Conservation (phyloP, 2,797 vertebrate genomes). For the Poecilia picta region DNA sequence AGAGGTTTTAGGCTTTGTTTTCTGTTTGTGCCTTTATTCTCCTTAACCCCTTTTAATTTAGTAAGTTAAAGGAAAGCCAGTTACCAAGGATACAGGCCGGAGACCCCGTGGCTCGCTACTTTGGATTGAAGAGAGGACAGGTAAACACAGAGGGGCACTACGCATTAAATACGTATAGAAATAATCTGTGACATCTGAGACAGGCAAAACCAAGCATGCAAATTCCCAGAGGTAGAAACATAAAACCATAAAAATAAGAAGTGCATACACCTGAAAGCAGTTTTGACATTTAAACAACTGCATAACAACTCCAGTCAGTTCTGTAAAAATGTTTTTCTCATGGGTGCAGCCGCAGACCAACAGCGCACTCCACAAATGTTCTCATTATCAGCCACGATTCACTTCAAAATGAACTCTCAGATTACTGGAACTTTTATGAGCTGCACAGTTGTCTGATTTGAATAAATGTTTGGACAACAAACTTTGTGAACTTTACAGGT, state of each 20-base stretch:
- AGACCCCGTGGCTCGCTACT: conserved; percentile 96
- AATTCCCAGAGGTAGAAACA: background rate
- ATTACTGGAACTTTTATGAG: background rate
- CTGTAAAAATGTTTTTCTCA: background rate
- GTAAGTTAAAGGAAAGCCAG: conserved; percentile 96
- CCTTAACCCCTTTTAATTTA: conserved; percentile 65
- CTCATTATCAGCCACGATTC: no score
- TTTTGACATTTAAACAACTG: background rate
- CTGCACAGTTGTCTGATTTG: background rate
- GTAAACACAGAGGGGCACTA: conserved; percentile 66
- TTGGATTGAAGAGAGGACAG: conserved; percentile 97
- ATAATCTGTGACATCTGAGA: background rate
- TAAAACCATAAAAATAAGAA: background rate
- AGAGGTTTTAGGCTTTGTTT: fast-evolving
- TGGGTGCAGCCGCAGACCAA: background rate
- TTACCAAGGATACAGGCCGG: conserved; percentile 96
- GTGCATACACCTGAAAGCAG: background rate
- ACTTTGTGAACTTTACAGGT: conserved; percentile 78
- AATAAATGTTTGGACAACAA: background rate
- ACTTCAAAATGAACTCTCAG: background rate
- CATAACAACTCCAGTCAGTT: background rate
- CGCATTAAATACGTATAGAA: background rate
- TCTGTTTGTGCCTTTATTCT: background rate
- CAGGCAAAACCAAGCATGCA: background rate
- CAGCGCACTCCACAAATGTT: background rate